Conservation (phyloP, 2,113 vertebrate species). For the Etheostoma cragini region DNA sequence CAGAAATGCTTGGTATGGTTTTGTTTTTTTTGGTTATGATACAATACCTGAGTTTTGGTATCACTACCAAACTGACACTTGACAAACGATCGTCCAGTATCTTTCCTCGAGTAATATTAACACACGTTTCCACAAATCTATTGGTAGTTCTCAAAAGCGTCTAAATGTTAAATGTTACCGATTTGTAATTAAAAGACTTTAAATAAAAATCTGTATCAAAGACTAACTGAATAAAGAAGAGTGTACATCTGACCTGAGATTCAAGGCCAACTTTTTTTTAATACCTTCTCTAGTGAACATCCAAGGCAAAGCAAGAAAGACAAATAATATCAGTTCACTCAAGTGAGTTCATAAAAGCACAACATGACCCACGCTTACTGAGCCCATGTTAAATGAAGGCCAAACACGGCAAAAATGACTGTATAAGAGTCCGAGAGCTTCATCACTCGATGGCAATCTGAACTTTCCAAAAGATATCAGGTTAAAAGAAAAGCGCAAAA, state of each 20-base stretch:
- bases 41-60: neutral
- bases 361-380: neutral
- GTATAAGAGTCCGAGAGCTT: neutral
- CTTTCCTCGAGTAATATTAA: neutral
- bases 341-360: neutral
- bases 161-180: neutral
- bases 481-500: neutral
- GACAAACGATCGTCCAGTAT: neutral
- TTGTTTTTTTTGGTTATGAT: neutral
- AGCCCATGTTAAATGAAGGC: neutral
- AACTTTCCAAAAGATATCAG: neutral
- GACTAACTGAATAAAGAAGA: neutral
- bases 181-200: too few relatives aligned
- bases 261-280: constrained; percentile 1
- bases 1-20: neutral
- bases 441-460: neutral
- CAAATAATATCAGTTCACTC: constrained; percentile 1
- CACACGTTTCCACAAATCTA: neutral
- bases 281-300: neutral
- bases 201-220: too few relatives aligned
- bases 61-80: neutral
- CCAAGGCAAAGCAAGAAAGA: constrained; percentile 1
- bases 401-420: neutral
- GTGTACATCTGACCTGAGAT: neutral
- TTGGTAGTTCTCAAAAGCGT: neutral